Conservation (phyloP, 2,888 invertebrate species). For the Yponomeuta sedellus region DNA sequence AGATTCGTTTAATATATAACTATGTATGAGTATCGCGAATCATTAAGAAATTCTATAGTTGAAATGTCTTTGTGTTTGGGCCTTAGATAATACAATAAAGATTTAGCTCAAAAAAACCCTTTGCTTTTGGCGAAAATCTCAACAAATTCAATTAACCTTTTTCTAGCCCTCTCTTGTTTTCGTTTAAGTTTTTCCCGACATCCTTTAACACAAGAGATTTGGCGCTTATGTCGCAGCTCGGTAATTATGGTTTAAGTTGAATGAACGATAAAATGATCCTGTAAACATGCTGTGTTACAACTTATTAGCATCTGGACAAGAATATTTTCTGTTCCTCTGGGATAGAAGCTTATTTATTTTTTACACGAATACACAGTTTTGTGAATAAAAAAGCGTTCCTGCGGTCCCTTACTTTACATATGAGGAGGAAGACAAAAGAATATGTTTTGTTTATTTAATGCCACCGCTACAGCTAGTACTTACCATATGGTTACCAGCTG, state of each 20-base stretch:
- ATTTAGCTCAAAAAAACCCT: not conserved
- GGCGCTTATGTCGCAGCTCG: no score
- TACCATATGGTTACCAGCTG: no score
- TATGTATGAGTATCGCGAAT: no score
- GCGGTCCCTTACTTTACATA: not conserved
- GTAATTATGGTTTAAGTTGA: no score
- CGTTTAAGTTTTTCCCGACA: not conserved
- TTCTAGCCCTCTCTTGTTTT: not conserved
- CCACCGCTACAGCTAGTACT: not conserved
- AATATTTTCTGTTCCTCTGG: no score
- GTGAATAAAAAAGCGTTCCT: not conserved
- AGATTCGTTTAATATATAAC: no score
- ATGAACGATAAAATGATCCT: no score
- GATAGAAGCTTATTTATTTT: no score
- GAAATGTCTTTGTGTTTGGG: not conserved
- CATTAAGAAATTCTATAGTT: no score
- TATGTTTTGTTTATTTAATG: not conserved
- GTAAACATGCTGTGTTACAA: no score
- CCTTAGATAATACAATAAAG: not conserved
- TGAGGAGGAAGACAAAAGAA: not conserved
- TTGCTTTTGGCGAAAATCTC: not conserved
- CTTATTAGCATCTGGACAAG: no score
- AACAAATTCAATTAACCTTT: not conserved
- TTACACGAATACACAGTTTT: not conserved
- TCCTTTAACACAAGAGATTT: not conserved